Evolutionary conservation across 37 sponge, comb jelly and placozoan species (phyloP).

Genomic region (Eunapius fragilis): DNA sequence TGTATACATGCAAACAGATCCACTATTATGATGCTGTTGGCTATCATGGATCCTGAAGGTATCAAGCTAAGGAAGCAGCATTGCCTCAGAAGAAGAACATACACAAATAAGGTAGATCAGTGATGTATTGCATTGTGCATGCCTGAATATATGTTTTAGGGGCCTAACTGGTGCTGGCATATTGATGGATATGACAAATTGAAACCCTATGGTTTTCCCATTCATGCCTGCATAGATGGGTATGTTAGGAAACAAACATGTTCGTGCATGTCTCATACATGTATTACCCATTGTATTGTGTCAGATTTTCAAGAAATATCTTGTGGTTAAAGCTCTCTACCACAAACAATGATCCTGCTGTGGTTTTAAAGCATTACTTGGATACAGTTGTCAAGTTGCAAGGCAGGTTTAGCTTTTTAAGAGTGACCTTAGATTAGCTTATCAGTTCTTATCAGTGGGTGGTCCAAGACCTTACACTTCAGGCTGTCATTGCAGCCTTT

Average conservation of each 20-base stretch:
- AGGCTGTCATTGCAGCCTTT: too few relatives aligned
- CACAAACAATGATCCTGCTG: conserved; percentile 43
- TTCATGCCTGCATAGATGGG: conserved; percentile 53
- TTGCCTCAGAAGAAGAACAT: conserved; percentile 19
- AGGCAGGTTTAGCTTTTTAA: background rate
- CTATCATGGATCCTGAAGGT: conserved; percentile 27
- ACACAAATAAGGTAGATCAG: conserved; percentile 26
- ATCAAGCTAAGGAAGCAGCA: background rate
- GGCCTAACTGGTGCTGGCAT: conserved; percentile 27
- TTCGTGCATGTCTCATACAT: background rate
- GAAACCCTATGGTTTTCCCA: conserved; percentile 10
- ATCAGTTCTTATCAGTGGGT: too few relatives aligned
- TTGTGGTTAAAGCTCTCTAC: conserved; percentile 40
- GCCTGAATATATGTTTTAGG: background rate
- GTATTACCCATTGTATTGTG: background rate
- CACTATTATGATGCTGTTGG: conserved; percentile 38
- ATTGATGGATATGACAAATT: conserved; percentile 38
- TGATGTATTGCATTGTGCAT: background rate
- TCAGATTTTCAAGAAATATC: conserved; percentile 53
- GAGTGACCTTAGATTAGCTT: too few relatives aligned
- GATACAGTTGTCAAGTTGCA: conserved; percentile 31
- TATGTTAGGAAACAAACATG: background rate
- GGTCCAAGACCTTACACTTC: too few relatives aligned
- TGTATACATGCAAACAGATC: conserved; percentile 13
- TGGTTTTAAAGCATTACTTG: conserved; percentile 21